phyloP scores from a whole-genome alignment of 2,113 vertebrate species.

The Marcusenius ussheri region DNA sequence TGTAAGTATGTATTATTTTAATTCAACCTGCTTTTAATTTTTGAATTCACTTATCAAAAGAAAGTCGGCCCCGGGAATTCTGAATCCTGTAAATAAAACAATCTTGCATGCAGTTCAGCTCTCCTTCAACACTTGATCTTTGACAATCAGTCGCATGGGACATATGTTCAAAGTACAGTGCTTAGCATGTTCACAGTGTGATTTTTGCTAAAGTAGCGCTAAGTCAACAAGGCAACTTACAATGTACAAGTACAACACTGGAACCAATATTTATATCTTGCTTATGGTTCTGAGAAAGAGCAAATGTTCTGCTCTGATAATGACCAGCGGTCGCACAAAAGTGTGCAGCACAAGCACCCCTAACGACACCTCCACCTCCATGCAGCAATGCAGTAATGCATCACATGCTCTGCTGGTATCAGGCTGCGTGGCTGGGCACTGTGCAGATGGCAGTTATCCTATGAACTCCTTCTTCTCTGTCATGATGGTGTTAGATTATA shows the following conservation, averaged over 20 bases:
- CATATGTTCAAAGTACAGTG: neutral
- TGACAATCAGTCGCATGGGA: neutral
- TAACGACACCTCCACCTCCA: neutral
- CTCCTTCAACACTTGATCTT: neutral
- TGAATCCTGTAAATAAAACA: neutral
- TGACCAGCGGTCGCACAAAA: neutral
- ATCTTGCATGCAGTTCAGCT: neutral
- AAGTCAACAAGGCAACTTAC: neutral
- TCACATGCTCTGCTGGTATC: neutral
- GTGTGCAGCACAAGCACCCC: neutral
- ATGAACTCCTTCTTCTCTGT: neutral
- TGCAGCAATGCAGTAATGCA: neutral
- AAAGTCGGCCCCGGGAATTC: neutral
- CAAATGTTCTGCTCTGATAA: neutral
- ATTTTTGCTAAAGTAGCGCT: neutral
- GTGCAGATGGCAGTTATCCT: neutral
- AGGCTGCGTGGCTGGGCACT: neutral
- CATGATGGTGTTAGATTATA: neutral
- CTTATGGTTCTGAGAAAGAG: neutral
- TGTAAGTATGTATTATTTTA: neutral
- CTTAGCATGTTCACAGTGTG: neutral
- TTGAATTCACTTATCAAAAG: neutral
- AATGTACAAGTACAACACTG: neutral
- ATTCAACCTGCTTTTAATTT: neutral
- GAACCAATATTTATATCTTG: neutral